Evolutionary conservation across 2,113 vertebrate species (phyloP).

Genomic region (Microtus pennsylvanicus): DNA sequence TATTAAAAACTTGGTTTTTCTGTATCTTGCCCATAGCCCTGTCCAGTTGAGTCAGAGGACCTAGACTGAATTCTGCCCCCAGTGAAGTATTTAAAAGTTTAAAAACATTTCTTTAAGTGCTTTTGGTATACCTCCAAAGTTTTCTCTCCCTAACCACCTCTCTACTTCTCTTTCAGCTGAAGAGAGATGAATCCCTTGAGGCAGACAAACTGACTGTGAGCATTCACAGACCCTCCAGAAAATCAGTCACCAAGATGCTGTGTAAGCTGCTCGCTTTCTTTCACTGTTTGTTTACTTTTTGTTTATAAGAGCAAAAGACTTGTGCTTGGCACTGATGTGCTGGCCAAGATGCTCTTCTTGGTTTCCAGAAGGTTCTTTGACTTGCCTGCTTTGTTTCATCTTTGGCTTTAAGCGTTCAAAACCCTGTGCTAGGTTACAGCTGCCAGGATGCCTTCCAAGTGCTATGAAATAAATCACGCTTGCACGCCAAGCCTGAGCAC

Average conservation of each 20-base stretch:
- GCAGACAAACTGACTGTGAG: constrained; percentile 84
- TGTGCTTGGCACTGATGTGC: background rate
- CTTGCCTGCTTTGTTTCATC: background rate
- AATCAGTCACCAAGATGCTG: constrained; percentile 89
- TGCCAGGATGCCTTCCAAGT: background rate
- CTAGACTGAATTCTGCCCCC: background rate
- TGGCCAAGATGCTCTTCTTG: background rate
- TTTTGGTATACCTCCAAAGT: background rate
- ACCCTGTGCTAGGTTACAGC: background rate
- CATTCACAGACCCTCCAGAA: constrained; percentile 86
- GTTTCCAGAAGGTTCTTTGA: background rate
- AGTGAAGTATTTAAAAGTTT: constrained; percentile 21
- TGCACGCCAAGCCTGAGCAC: background rate
- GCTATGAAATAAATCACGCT: background rate
- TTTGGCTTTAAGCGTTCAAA: constrained; percentile 12
- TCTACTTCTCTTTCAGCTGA: constrained; percentile 80
- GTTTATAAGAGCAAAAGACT: background rate
- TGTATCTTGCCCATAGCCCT: background rate
- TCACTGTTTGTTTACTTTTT: background rate
- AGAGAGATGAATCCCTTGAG: constrained; percentile 84
- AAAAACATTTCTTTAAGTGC: background rate
- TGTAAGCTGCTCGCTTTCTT: constrained; percentile 80
- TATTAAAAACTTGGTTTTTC: background rate
- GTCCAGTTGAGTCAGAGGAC: background rate
- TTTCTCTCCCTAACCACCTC: constrained; percentile 47